A percentile compares a stretch with the other conserved stretches of the same genome.
phyloP scores from a whole-genome alignment of 2,797 vertebrate species.

The Sebastiscus tertius region DNA sequence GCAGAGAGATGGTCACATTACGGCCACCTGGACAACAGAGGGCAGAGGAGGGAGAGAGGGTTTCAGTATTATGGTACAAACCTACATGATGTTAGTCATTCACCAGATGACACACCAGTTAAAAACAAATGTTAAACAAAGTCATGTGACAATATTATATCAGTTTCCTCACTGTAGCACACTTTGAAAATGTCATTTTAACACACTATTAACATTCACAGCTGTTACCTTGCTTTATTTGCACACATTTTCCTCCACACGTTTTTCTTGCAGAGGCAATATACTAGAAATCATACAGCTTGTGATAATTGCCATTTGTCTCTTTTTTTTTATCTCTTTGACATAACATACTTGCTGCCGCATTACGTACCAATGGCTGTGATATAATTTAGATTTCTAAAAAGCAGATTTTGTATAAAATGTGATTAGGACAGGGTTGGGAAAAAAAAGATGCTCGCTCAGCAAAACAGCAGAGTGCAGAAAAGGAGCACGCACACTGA shows the following conservation, averaged over 20 bases:
- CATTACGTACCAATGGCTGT: not conserved
- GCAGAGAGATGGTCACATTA: constrained; percentile 96
- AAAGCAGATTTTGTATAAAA: not conserved
- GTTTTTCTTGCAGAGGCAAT: not conserved
- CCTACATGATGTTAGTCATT: not conserved
- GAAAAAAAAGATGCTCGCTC: not conserved
- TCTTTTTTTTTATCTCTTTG: not conserved
- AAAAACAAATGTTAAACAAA: not conserved
- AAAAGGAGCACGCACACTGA: not conserved
- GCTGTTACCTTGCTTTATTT: not conserved
- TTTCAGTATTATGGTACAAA: not conserved
- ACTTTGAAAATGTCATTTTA: not conserved
- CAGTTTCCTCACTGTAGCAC: not conserved
- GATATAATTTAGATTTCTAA: not conserved
- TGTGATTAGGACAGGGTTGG: not conserved
- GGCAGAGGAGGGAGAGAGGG: not conserved
- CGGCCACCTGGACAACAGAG: constrained; percentile 88
- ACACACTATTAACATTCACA: not conserved
- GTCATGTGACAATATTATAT: not conserved
- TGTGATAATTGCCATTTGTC: not conserved
- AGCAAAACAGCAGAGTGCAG: not conserved
- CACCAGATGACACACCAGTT: not conserved
- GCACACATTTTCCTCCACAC: not conserved
- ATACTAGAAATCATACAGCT: not conserved
- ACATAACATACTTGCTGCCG: not conserved